Base-by-base conservation (phyloP, 2,113 vertebrate species). In the Gymnarchus niloticus region DNA sequence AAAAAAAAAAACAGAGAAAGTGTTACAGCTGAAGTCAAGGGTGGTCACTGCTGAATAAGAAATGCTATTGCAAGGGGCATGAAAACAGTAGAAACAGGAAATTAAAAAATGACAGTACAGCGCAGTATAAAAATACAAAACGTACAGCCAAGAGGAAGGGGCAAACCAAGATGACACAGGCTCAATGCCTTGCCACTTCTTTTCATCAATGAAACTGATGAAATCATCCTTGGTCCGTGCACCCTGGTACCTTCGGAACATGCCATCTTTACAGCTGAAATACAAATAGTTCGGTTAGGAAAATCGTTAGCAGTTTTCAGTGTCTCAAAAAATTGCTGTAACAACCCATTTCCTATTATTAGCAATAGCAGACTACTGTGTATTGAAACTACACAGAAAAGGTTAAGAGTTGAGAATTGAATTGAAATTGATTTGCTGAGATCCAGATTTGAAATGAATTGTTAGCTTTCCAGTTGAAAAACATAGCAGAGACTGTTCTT, bases 161-260 rank as follows among this genome's bases (percentile, higher is more conserved):
- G 96, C 96, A 84, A 99, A 95, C 98, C 98, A 99, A 0, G 97
- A 96, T 0, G 97, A 99, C 52, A 99, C 81, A 0, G 98, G 97
- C 81, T 98, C 96, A 1, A 97, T 92, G 7, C 88, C 92, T 90
- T 95, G 95, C 98, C 98, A 99, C 48, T 99, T 97, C 92, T 97
- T 95, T 1, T 97, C 97, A 19, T 95, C 96, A 59, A 99, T 88
- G 7, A 98, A 99, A 86, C 94, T 97, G 83, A 99, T 96, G 91
- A 99, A 97, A 89, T 98, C 97, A 0, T 96, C 94, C 93, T 98
- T 97, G 3, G 95, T 97, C 28, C 97, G 95, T 23, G 95, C 92
- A 1, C 98, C 98, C 85, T 97, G 97, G 91, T 99, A 99, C 73
- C 96, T 96, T 87, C 98, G 93, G 93, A 99, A 98, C 83, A 95